Evolutionary conservation across 2,888 invertebrate genomes (phyloP), one percentile per base, ranked within the genome.

Genomic region (Lasioglossum zephyrum): DNA sequence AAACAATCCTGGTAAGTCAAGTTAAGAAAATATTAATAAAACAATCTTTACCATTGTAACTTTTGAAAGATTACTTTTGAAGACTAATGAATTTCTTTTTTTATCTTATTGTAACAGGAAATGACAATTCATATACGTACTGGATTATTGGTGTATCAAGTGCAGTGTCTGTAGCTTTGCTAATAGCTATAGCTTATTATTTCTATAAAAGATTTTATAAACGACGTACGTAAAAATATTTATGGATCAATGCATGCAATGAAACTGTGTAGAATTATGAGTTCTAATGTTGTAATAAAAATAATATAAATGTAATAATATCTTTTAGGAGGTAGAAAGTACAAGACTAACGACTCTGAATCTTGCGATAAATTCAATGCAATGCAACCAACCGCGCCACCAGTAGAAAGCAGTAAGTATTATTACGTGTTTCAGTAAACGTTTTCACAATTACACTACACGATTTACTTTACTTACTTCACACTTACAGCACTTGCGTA

Each of bases 381-480:
- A 57, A 88, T 86, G 53, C 87, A 88, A 81, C 93, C 93, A 3
- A 93, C 88, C 74, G 93, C 93, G 16, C 93, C 93, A 9, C 92
- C 93, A n/a, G 88, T 89, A 53, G 93, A 93, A 83, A 91, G 87
- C 79, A 92, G 93, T 93, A 77, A 91, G 90, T 92, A 78, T 75
- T 39, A 36, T 53, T 26, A 9, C 11, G n/a, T 9, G 73, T 73
- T 41, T 26, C 49, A 49, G 39, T 2, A 72, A 57, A 60, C n/a
- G 0, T 57, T 73, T 13, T 49, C 75, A 76, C 31, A 26, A 13
- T 6, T 73, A 53, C 26, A 63, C 39, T 53, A 72, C 70, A 63
- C 22, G 16, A n/a, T 57, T n/a, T 57, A 57, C 18, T n/a, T 26
- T 4, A 36, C 36, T 18, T 3, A 79, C n/a, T 73, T 79, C 18